phyloP scores from a whole-genome alignment of 1,140 invertebrate genomes.

The Drosophila lowei region DNA sequence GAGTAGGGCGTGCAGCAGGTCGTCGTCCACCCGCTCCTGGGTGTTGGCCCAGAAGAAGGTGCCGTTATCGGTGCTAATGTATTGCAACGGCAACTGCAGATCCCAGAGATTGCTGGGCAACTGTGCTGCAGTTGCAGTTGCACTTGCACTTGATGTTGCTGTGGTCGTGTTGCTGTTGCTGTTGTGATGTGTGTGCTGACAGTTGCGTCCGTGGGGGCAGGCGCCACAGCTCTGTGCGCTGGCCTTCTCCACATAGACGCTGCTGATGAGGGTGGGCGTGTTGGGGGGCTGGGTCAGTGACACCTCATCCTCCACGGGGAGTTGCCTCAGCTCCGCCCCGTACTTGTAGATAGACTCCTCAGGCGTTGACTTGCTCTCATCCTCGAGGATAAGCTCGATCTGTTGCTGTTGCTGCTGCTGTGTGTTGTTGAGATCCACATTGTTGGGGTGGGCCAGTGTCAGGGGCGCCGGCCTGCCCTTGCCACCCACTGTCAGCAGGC shows the following conservation, averaged over 20 bases:
- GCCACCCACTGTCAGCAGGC: constrained; percentile 66
- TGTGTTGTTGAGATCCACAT: constrained; percentile 80
- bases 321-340: constrained; percentile 31
- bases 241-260: constrained; percentile 69
- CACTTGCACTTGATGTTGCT: neutral
- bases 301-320: constrained; percentile 33
- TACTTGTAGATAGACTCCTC: constrained; percentile 51
- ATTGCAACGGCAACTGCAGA: constrained; percentile 63
- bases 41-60: constrained; percentile 79
- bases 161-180: constrained; percentile 15
- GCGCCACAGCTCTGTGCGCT: constrained; percentile 55
- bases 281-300: constrained; percentile 63
- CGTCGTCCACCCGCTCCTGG: constrained; percentile 72
- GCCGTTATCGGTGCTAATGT: constrained; percentile 77
- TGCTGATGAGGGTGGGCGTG: constrained; percentile 70
- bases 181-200: constrained; percentile 69
- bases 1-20: constrained; percentile 69
- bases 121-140: constrained; percentile 16
- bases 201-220: constrained; percentile 77
- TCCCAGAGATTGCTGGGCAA: constrained; percentile 43
- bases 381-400: constrained; percentile 3
- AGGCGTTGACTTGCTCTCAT: constrained; percentile 50
- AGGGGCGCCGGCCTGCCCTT: constrained; percentile 44
- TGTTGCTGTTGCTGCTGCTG: constrained; percentile 28
- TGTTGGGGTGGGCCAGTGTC: constrained; percentile 71